Conservation (phyloP, 2,888 invertebrate species). For the Phragmatobia fuliginosa region DNA sequence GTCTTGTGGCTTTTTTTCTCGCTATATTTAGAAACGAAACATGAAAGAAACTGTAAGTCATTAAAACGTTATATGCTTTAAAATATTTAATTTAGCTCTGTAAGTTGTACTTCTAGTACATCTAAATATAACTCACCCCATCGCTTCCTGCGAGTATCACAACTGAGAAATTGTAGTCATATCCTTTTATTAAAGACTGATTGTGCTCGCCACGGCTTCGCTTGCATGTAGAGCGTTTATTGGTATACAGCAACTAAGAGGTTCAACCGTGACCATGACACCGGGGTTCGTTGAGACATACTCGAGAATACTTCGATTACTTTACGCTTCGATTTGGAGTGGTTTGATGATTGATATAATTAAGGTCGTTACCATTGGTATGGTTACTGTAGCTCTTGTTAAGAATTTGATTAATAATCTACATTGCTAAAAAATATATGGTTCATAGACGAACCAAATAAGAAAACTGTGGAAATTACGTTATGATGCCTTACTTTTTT, state of each 20-base stretch:
- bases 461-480: too few relatives aligned
- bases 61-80: neutral
- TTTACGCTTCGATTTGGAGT: neutral
- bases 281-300: neutral
- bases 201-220: neutral
- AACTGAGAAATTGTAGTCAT: slow-evolving; percentile 11
- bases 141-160: slow-evolving; percentile 8
- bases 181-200: slow-evolving; percentile 19
- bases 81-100: neutral
- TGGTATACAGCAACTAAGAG: too few relatives aligned
- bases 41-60: neutral
- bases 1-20: neutral
- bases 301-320: neutral
- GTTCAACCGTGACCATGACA: too few relatives aligned
- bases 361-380: neutral
- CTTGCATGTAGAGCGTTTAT: neutral
- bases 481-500: too few relatives aligned
- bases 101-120: neutral
- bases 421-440: neutral
- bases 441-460: too few relatives aligned
- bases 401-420: neutral
- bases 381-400: neutral
- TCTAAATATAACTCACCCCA: slow-evolving; percentile 17
- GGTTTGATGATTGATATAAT: neutral
- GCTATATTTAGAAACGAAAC: neutral